phyloP scores from a whole-genome alignment of 1,140 invertebrate species.

The Drosophila ohnishii region DNA sequence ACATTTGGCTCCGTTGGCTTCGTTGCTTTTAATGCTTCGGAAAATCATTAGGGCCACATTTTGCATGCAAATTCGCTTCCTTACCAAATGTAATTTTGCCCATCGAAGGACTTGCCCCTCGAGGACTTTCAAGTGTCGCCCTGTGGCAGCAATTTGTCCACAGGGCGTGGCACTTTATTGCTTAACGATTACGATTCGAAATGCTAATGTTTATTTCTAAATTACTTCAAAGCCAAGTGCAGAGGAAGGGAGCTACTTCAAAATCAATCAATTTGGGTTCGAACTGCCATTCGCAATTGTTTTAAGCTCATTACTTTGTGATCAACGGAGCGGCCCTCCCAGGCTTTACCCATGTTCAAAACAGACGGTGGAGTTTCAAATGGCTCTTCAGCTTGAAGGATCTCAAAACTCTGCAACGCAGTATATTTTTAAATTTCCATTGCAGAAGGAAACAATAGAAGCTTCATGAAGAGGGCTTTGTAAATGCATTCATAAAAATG shows the following conservation, averaged over 20 bases:
- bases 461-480: conserved; percentile 19
- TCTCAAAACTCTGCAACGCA: conserved; percentile 44
- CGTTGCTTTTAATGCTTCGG: conserved; percentile 30
- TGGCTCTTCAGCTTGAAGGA: conserved; percentile 21
- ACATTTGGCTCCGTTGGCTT: conserved; percentile 8
- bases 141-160: conserved; percentile 39
- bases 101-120: conserved; percentile 6
- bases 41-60: conserved; percentile 48
- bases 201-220: conserved; percentile 46
- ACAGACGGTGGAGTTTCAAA: conserved; percentile 13
- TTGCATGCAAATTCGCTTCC: conserved; percentile 42
- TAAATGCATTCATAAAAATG: conserved; percentile 19
- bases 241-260: not conserved
- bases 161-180: conserved; percentile 39
- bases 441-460: conserved; percentile 23
- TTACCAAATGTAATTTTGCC: conserved; percentile 37
- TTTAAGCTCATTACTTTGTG: conserved; percentile 25
- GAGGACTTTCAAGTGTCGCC: conserved; percentile 42
- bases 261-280: conserved; percentile 37
- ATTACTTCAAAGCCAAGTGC: conserved; percentile 25
- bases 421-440: conserved; percentile 28
- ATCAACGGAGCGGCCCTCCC: conserved; percentile 2
- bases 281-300: conserved; percentile 2
- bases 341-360: not conserved
- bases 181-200: conserved; percentile 35